phyloP scores from a whole-genome alignment of 2,797 vertebrate genomes.

The Diplodus puntazzo region DNA sequence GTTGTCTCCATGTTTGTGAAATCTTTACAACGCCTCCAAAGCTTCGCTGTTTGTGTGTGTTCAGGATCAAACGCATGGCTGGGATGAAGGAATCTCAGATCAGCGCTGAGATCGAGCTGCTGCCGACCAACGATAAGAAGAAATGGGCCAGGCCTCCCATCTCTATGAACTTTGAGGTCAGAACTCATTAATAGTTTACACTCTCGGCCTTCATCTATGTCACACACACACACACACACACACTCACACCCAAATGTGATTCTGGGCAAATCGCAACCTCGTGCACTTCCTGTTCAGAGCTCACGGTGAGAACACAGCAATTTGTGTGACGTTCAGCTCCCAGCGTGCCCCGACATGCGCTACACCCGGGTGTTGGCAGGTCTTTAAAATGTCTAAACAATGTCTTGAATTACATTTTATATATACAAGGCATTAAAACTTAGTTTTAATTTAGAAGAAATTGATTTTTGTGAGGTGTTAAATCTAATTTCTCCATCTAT shows the following conservation, averaged over 20 bases:
- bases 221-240: neutral
- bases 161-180: constrained; percentile 99
- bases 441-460: no score
- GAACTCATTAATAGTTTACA: neutral
- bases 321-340: constrained; percentile 24
- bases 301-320: neutral
- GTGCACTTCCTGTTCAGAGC: neutral
- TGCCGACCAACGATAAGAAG: constrained; percentile 99
- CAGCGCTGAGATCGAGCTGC: constrained; percentile 97
- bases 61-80: constrained; percentile 98
- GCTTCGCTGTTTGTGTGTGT: constrained; percentile 1
- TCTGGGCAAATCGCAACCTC: constrained; percentile 27
- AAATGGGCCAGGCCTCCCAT: constrained; percentile 99
- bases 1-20: neutral
- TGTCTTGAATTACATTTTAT: no score
- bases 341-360: constrained; percentile 23
- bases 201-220: neutral
- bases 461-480: no score
- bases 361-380: no score
- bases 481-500: no score
- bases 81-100: constrained; percentile 99
- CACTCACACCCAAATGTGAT: neutral
- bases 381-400: no score
- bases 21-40: neutral
- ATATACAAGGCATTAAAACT: no score